Percentiles rank a stretch among this genome's conserved stretches.
phyloP scores from a whole-genome alignment of 2,113 vertebrate genomes.

The Paralichthys olivaceus region DNA sequence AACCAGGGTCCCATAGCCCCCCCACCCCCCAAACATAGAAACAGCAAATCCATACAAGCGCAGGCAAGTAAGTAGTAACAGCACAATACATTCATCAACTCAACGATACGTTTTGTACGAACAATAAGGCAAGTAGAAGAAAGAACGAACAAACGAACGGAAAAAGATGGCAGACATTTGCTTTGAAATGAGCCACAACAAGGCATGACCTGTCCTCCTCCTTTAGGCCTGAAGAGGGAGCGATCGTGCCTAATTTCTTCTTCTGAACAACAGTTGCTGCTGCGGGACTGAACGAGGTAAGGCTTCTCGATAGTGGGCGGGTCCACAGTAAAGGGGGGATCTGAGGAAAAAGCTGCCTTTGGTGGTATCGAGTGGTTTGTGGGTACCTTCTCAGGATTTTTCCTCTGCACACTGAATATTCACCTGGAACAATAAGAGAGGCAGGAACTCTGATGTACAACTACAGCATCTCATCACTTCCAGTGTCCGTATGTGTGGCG shows the following conservation, averaged over 20 bases:
- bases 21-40: slow-evolving; percentile 84
- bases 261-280: slow-evolving; percentile 34
- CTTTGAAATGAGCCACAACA: slow-evolving; percentile 66
- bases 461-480: slow-evolving; percentile 46
- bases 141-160: slow-evolving; percentile 56
- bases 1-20: slow-evolving; percentile 53
- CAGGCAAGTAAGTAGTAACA: slow-evolving; percentile 98
- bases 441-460: slow-evolving; percentile 50
- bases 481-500: slow-evolving; percentile 34
- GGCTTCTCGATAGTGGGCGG: slow-evolving; percentile 60
- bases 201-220: slow-evolving; percentile 55
- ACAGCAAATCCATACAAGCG: slow-evolving; percentile 90
- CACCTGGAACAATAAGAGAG: slow-evolving; percentile 44
- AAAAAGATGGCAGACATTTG: slow-evolving; percentile 68
- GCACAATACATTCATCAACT: slow-evolving; percentile 95
- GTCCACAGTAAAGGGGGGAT: slow-evolving; percentile 43
- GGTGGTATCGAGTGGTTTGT: slow-evolving; percentile 67
- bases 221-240: slow-evolving; percentile 58
- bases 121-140: slow-evolving; percentile 90
- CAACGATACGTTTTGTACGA: slow-evolving; percentile 88
- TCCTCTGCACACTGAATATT: slow-evolving; percentile 21
- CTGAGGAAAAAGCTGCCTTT: slow-evolving; percentile 85
- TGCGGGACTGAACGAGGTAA: slow-evolving; percentile 56
- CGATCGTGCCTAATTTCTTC: slow-evolving; percentile 18
- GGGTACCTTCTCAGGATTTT: neutral